Conservation (phyloP, 2,113 vertebrate species). For the Zosterops japonicus region DNA sequence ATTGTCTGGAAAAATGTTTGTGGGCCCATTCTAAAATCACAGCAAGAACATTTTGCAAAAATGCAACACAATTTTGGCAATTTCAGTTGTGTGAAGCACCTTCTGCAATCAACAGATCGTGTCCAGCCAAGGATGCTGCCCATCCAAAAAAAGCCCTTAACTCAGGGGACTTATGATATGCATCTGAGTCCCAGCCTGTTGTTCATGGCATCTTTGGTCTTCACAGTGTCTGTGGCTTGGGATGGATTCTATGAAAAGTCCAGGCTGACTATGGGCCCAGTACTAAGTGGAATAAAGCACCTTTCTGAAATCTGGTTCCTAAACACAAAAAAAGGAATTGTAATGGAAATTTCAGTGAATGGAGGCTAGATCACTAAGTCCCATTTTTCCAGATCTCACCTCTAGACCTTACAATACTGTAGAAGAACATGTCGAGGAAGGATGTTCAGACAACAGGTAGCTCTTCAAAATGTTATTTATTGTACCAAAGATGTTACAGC, state of each 20-base stretch:
- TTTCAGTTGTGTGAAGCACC: not conserved
- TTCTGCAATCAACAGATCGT: not conserved
- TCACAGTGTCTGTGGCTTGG: not conserved
- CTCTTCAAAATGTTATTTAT: too few species aligned
- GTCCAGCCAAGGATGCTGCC: not conserved
- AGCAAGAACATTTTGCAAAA: not conserved
- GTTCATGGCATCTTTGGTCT: not conserved
- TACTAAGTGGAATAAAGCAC: not conserved
- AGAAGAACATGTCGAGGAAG: too few species aligned
- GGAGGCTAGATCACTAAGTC: not conserved
- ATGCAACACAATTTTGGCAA: not conserved
- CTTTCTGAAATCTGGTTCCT: not conserved
- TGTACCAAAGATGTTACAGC: too few species aligned
- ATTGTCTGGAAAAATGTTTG: not conserved
- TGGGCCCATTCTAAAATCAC: not conserved
- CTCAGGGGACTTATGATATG: rapidly evolving
- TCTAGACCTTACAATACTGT: not conserved
- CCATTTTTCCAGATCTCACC: not conserved
- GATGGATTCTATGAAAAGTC: not conserved
- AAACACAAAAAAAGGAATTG: not conserved
- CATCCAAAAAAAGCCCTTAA: not conserved
- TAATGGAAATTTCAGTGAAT: not conserved
- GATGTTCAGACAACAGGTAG: too few species aligned
- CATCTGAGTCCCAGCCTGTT: not conserved
- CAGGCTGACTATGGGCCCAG: not conserved